Evolutionary conservation across 1,140 invertebrate species (phyloP).

Genomic region (Oscheius sp.): DNA sequence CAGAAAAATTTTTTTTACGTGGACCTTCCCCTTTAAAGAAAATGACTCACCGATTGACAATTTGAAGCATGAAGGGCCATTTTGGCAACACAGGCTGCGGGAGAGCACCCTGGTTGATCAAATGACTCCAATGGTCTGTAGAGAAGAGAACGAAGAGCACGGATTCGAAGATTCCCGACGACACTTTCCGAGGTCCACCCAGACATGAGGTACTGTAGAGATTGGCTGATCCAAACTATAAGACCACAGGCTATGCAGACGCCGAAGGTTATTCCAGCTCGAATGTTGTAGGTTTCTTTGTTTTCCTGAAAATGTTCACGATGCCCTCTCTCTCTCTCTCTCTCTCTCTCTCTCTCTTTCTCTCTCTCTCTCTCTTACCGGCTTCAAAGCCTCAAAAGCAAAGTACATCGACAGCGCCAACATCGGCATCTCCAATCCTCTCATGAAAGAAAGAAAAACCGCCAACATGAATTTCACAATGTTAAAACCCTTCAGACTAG

Average conservation of each 20-base stretch:
- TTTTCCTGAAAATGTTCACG: neutral
- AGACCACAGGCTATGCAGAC: neutral
- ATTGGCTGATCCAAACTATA: neutral
- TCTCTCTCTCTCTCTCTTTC: neutral
- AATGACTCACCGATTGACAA: too few species aligned
- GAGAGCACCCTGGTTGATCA: slow-evolving; percentile 63
- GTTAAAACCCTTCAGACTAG: neutral
- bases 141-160: slow-evolving; percentile 62
- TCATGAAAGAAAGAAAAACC: neutral
- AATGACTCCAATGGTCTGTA: slow-evolving; percentile 64
- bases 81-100: slow-evolving; percentile 63
- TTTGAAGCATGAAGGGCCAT: slow-evolving; percentile 64
- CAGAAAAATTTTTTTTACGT: too few species aligned
- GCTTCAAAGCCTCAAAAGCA: neutral
- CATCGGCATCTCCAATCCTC: neutral
- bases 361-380: neutral
- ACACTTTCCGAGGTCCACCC: slow-evolving; percentile 53
- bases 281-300: neutral
- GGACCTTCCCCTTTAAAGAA: too few species aligned
- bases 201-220: neutral
- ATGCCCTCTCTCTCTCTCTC: neutral
- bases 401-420: neutral
- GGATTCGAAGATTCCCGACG: slow-evolving; percentile 61
- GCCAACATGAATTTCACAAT: neutral
- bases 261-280: neutral